Evolutionary conservation across 2,888 invertebrate species (phyloP).

Genomic region (Parnassius apollo): DNA sequence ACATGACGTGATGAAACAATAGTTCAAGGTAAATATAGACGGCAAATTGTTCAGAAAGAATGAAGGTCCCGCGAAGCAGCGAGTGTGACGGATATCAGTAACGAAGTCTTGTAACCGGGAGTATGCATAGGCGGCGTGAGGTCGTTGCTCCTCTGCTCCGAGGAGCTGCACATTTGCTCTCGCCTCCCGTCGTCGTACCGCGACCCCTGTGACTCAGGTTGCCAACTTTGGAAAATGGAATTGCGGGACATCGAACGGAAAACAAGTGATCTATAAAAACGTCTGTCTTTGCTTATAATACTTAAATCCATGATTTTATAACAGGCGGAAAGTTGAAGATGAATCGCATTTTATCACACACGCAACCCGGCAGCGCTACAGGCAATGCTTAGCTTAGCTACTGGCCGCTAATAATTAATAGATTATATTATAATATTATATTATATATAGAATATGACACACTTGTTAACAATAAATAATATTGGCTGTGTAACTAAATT

Average conservation of each 20-base stretch:
- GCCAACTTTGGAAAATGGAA: too few species aligned
- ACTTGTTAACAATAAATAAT: too few species aligned
- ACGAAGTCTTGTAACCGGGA: slow-evolving; percentile 47
- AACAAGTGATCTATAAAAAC: neutral
- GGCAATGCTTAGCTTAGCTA: too few species aligned
- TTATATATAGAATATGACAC: too few species aligned
- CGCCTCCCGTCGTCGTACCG: slow-evolving; percentile 42
- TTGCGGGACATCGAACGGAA: neutral
- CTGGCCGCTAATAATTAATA: too few species aligned
- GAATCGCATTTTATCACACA: too few species aligned
- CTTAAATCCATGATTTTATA: too few species aligned
- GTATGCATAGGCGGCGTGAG: slow-evolving; percentile 58
- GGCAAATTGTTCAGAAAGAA: slow-evolving; percentile 19
- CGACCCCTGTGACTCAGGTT: slow-evolving; percentile 41
- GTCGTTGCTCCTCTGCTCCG: slow-evolving; percentile 61
- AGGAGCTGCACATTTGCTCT: slow-evolving; percentile 59
- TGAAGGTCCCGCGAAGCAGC: slow-evolving; percentile 43
- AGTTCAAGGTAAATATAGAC: slow-evolving; percentile 28
- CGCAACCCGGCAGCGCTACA: too few species aligned
- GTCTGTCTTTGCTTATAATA: too few species aligned
- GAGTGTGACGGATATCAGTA: slow-evolving; percentile 56
- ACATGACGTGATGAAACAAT: slow-evolving; percentile 19
- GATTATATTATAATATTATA: too few species aligned
- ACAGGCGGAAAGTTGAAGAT: too few species aligned
- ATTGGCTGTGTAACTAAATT: too few species aligned